Percentiles rank a stretch among this genome's conserved stretches.
These are phyloP conservation scores for Dromococcyx pavoninus DNA, from an alignment of 2,797 vertebrate genomes.

Conservation along the genomic window DNA sequence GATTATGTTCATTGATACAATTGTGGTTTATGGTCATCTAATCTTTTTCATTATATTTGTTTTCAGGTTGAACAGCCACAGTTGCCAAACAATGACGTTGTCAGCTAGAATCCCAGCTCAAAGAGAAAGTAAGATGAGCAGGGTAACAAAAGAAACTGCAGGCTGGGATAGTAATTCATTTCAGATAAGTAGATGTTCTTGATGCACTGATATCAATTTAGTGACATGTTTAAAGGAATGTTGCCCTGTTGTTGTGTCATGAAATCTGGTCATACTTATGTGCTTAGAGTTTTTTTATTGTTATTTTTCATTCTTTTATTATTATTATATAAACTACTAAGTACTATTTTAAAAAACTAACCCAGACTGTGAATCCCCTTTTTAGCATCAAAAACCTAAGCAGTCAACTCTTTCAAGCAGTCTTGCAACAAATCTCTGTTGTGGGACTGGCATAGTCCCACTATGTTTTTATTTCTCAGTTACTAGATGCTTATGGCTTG, in stretches of 20 bases:
- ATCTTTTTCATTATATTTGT: background rate
- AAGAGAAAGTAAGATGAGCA: slow-evolving; percentile 64
- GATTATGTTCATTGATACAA: background rate
- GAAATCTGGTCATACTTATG: background rate
- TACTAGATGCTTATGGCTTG: background rate
- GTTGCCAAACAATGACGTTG: slow-evolving; percentile 17
- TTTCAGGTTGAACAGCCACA: slow-evolving; percentile 42
- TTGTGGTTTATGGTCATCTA: background rate
- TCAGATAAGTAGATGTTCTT: background rate
- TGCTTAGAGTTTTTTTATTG: background rate
- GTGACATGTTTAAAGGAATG: background rate
- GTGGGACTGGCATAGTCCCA: background rate
- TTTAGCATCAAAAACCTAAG: background rate
- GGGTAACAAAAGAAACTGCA: background rate
- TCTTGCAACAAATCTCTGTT: background rate
- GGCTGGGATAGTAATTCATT: background rate
- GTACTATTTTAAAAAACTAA: background rate
- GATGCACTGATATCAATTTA: background rate
- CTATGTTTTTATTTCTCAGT: background rate
- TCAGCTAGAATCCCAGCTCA: slow-evolving; percentile 71
- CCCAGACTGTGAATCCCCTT: background rate
- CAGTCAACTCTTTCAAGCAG: background rate
- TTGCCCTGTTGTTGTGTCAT: background rate
- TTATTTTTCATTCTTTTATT: background rate
- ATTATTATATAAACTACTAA: background rate